Evolutionary conservation across 2,113 vertebrate genomes (phyloP), one percentile per base, ranked within the genome.

Genomic region (Telmatochromis sp.): DNA sequence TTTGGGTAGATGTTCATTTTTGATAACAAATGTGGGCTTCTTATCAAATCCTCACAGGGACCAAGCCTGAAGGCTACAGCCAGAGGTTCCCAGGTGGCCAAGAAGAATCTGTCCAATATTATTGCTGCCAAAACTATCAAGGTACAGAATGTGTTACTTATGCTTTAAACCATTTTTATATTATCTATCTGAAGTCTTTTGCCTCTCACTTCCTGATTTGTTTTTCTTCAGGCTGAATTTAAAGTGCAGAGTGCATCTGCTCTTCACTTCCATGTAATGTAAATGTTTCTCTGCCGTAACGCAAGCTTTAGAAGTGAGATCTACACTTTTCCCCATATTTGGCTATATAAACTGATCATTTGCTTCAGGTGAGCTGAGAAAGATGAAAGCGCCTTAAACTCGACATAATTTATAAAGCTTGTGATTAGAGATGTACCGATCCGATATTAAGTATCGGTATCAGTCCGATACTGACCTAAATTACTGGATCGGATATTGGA

Each of bases 51-150:
- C 55, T 91, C 4, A 1, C 96, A 99, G 97, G 97, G 93, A 33
- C 96, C 96, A 0, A 80, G 94, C 5, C 92, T 95, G 70, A 87
- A 90, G 55, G 92, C 88, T 2, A 3, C 86, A 0, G 33, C 91
- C 83, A 92, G 94, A 31, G 75, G 33, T 15, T 31, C 2, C 1
- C 94, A 93, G 0, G 2, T 91, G 5, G 53, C 33, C 15, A 93
- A 94, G 17, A 95, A 93, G 19, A 95, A 87, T 92, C 95, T 93
- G 85, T 92, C 94, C 2, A 92, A 95, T 7, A 54, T 94, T 1
- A 81, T 94, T 80, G 89, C 78, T 87, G 93, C 97, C 10, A 98
- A 97, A 90, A 96, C 93, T 4, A 97, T 98, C 88, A 97, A 97
- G 97, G 98, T 98, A 96, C 89, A 91, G 80, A 83, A 49, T 80